Base-by-base conservation (phyloP, 2,797 vertebrate genomes). In the Cynopterus sphinx region DNA sequence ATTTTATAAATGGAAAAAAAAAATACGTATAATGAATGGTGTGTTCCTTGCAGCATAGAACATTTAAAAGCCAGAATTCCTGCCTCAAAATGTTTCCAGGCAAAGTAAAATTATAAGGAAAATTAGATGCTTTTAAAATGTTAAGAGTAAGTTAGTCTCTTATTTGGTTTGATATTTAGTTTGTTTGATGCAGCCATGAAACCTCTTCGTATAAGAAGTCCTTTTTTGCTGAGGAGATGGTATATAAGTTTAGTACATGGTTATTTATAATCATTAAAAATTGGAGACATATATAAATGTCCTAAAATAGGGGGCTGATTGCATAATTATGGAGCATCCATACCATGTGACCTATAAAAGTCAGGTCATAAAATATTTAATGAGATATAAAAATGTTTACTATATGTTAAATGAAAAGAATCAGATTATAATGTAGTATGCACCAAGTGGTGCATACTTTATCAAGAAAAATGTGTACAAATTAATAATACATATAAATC, bases 61-160 rank as follows among this genome's bases (percentile, higher is more conserved):
- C 46, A 87, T 85, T 93, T 95, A 63, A 96, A 88, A 96, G 21
- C 21, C 61, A 94, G 65, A 94, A 97, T 94, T 94, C 70, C 75
- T 94, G 53, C 78, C 79, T 95, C 59, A 83, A 89, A 97, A 94
- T 97, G 70, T 96, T 97, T 95, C n/a, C 43, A 93, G 63, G 65
- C 83, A 95, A 96, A 90, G n/a, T 79, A 55, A 95, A 89, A 92
- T 65, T 86, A 89, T 67, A 67, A 87, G 41, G 83, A 94, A 96
- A 97, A 96, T 96, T 82, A 94, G 86, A 93, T 81, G 49, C 74
- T 94, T 96, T 95, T 84, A 78, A 91, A 94, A 96, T 92, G 91
- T 87, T 51, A 92, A 78, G 28, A 92, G 57, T 89, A 67, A 90
- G 53, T 90, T 93, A 88, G 65, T 78, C 46, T 78, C 22, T 88